Conservation (phyloP, 2,888 invertebrate species). For the Idaea biselata region DNA sequence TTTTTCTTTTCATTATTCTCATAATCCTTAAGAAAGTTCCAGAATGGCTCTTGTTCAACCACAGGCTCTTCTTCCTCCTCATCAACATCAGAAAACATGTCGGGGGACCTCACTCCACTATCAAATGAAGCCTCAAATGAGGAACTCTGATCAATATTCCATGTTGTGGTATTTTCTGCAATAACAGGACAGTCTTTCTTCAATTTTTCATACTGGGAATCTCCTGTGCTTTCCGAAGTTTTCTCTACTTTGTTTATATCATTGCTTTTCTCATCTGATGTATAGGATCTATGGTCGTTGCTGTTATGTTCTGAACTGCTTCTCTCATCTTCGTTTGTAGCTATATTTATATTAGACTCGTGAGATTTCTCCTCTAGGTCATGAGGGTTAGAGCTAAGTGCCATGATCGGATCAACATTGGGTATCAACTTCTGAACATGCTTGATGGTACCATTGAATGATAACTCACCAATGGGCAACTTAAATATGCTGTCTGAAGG, state of each 20-base stretch:
- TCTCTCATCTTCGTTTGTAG: constrained; percentile 29
- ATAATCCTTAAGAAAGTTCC: constrained; percentile 62
- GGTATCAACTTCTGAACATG: constrained; percentile 72
- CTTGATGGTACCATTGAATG: constrained; percentile 74
- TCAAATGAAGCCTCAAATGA: constrained; percentile 72
- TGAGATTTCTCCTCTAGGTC: constrained; percentile 43
- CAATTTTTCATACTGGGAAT: constrained; percentile 56
- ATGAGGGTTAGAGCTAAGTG: constrained; percentile 52
- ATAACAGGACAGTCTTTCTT: constrained; percentile 39
- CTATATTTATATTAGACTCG: constrained; percentile 32
- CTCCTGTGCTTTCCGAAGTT: constrained; percentile 54
- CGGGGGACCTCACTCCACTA: constrained; percentile 81
- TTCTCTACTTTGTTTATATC: constrained; percentile 46
- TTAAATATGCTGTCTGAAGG: constrained; percentile 66
- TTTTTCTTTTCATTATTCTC: constrained; percentile 65
- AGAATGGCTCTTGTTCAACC: constrained; percentile 55
- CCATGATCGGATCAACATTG: constrained; percentile 69
- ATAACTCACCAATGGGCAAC: constrained; percentile 67
- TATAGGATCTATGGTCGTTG: constrained; percentile 39
- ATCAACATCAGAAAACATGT: constrained; percentile 83
- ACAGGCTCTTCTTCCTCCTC: constrained; percentile 41
- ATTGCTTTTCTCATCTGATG: constrained; percentile 40
- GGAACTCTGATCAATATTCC: constrained; percentile 69
- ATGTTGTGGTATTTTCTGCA: constrained; percentile 53
- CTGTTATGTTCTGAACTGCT: constrained; percentile 31